Conservation (phyloP, 2,113 vertebrate species). For the Cranoglanis bouderius region DNA sequence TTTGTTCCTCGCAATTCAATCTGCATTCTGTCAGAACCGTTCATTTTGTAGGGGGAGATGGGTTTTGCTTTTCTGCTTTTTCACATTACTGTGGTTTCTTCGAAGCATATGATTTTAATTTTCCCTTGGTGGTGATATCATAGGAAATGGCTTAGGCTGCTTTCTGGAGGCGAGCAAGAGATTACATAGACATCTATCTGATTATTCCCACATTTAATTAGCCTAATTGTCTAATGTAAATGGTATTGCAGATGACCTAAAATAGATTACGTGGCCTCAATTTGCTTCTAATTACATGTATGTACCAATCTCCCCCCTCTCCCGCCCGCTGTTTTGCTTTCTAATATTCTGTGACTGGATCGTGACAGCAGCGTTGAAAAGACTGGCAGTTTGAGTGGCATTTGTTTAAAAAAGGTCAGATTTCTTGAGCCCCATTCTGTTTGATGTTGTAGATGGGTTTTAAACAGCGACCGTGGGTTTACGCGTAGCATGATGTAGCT, state of each 20-base stretch:
- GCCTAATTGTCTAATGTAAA: constrained; percentile 72
- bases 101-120: constrained; percentile 62
- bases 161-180: constrained; percentile 44
- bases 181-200: constrained; percentile 50
- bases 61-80: constrained; percentile 43
- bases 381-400: constrained; percentile 45
- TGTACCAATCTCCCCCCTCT: constrained; percentile 34
- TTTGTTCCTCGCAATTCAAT: constrained; percentile 58
- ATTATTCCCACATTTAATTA: constrained; percentile 77
- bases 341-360: constrained; percentile 25
- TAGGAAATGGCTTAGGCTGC: constrained; percentile 47
- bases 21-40: constrained; percentile 44
- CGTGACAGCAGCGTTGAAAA: constrained; percentile 31
- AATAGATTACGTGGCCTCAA: constrained; percentile 74
- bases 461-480: constrained; percentile 14
- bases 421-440: constrained; percentile 14
- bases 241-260: constrained; percentile 72
- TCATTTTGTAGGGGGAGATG: constrained; percentile 56
- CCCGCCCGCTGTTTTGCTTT: not conserved
- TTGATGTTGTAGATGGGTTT: constrained; percentile 44
- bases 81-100: constrained; percentile 43
- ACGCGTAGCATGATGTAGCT: not conserved
- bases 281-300: constrained; percentile 72
- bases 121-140: constrained; percentile 53
- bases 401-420: constrained; percentile 40